phyloP scores from a whole-genome alignment of 2,888 invertebrate species.

The Leptinotarsa rubiginosa region DNA sequence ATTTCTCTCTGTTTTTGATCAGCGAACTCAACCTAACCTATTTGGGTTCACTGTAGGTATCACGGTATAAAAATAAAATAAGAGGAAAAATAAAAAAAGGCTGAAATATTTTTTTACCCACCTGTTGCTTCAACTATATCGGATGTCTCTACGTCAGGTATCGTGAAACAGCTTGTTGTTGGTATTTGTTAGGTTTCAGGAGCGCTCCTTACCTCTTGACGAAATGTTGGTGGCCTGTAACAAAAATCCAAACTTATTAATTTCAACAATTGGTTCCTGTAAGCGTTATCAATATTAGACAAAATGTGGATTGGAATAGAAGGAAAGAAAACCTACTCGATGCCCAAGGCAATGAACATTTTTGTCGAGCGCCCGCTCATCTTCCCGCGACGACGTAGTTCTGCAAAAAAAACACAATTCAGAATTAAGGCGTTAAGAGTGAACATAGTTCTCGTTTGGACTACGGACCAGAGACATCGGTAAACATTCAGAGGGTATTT shows the following conservation, averaged over 20 bases:
- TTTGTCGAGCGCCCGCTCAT: not conserved
- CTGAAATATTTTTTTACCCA: too few relatives aligned
- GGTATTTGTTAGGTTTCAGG: too few relatives aligned
- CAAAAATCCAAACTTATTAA: too few relatives aligned
- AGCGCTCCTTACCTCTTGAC: too few relatives aligned
- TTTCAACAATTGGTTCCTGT: not conserved
- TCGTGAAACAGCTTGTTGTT: too few relatives aligned
- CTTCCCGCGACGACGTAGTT: not conserved
- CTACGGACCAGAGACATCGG: not conserved
- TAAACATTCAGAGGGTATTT: slow-evolving; percentile 1
- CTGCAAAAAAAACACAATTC: not conserved
- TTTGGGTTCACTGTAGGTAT: too few relatives aligned
- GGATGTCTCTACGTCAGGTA: not conserved
- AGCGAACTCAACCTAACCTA: too few relatives aligned
- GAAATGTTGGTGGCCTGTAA: too few relatives aligned
- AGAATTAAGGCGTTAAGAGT: not conserved
- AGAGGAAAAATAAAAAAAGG: too few relatives aligned
- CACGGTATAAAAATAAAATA: too few relatives aligned
- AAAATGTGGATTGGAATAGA: not conserved
- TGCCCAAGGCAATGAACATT: not conserved
- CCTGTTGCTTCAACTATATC: too few relatives aligned
- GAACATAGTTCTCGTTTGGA: not conserved
- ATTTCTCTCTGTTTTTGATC: slow-evolving; percentile 1
- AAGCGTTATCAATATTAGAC: slow-evolving; percentile 2
- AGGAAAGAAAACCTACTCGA: slow-evolving; percentile 1